Conservation (phyloP, 2,797 vertebrate genomes). For the Crenichthys baileyi region DNA sequence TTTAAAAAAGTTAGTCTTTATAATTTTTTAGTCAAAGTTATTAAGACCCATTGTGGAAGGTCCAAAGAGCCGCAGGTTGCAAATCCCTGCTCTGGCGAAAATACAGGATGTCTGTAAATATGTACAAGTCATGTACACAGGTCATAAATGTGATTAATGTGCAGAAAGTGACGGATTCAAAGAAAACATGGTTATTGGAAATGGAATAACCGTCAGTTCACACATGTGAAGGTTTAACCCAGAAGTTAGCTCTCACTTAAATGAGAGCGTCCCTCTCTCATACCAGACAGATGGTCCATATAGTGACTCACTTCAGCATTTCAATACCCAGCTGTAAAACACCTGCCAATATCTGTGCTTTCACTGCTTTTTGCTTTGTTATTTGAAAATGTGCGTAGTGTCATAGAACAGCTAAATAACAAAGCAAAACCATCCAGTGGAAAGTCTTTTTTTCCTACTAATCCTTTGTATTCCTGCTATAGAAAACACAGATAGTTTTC, state of each 20-base stretch:
- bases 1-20: no score
- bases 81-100: background rate
- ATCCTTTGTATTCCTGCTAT: background rate
- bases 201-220: conserved; percentile 15
- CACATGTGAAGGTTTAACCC: conserved; percentile 36
- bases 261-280: conserved; percentile 40
- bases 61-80: background rate
- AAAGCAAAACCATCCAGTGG: conserved; percentile 7
- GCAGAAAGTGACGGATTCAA: background rate
- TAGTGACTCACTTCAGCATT: conserved; percentile 42
- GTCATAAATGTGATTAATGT: conserved; percentile 17
- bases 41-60: no score
- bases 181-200: conserved; percentile 4
- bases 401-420: conserved; percentile 33
- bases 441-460: background rate
- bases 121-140: conserved; percentile 3
- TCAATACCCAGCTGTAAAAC: conserved; percentile 56
- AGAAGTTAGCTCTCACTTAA: conserved; percentile 43
- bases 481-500: background rate
- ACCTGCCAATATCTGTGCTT: conserved; percentile 52
- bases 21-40: no score
- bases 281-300: conserved; percentile 52
- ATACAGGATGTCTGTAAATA: background rate
- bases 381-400: conserved; percentile 8
- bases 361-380: conserved; percentile 6